Conservation (phyloP, 1,140 invertebrate genomes). For the Holotrichia oblita region DNA sequence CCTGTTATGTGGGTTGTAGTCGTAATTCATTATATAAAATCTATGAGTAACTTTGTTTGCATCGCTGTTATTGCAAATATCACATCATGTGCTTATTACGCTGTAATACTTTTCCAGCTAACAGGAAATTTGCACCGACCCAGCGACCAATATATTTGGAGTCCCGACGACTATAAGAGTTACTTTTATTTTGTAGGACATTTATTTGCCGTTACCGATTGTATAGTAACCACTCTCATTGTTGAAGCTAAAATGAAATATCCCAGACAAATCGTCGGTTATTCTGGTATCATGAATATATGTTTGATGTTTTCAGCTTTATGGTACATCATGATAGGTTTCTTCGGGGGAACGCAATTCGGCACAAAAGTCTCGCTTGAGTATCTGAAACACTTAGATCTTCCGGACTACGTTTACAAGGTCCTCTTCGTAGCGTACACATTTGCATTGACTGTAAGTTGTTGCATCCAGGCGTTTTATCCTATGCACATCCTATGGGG, state of each 20-base stretch:
- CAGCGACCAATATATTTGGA: background rate
- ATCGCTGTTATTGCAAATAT: background rate
- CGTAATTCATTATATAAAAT: background rate
- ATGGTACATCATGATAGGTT: background rate
- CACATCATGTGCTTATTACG: background rate
- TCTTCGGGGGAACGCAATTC: background rate
- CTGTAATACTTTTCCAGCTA: background rate
- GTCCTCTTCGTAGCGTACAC: background rate
- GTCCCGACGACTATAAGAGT: background rate
- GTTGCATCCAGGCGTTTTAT: background rate
- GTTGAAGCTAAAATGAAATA: slow-evolving; percentile 14
- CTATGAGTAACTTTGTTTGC: background rate
- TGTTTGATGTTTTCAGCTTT: background rate
- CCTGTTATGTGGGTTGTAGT: background rate
- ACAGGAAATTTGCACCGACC: background rate
- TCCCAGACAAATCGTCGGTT: background rate
- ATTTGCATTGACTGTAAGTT: too few species aligned
- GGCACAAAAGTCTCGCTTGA: background rate
- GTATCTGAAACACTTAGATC: background rate
- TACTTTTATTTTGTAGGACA: background rate
- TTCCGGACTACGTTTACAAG: background rate
- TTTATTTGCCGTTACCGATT: background rate
- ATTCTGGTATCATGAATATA: background rate
- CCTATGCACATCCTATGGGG: background rate
- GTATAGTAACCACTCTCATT: background rate